phyloP scores from a whole-genome alignment of 2,888 invertebrate species.

The Leucophenga maculata region DNA sequence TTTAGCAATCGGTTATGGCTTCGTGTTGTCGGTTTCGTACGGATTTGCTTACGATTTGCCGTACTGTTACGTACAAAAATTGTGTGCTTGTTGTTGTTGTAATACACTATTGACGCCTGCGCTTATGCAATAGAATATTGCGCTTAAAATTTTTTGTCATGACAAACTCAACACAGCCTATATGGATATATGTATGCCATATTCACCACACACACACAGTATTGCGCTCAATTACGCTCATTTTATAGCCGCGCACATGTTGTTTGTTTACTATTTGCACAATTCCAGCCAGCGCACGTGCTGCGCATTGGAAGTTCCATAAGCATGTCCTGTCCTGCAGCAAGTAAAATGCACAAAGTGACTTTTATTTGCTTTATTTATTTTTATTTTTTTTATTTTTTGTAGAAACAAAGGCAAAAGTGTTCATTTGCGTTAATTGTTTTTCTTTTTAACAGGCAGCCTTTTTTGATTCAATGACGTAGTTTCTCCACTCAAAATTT shows the following conservation, averaged over 20 bases:
- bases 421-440: too few relatives aligned
- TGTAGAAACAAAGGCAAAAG: too few relatives aligned
- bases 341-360: too few relatives aligned
- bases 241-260: conserved; percentile 65
- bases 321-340: too few relatives aligned
- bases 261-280: conserved; percentile 16
- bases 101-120: conserved; percentile 49
- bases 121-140: conserved; percentile 33
- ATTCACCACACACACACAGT: neutral
- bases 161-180: too few relatives aligned
- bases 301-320: too few relatives aligned
- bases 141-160: too few relatives aligned
- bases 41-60: neutral
- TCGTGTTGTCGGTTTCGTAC: neutral
- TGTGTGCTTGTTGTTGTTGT: conserved; percentile 26
- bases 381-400: too few relatives aligned
- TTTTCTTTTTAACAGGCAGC: too few relatives aligned
- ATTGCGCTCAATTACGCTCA: conserved; percentile 53
- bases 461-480: too few relatives aligned
- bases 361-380: too few relatives aligned
- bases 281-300: neutral
- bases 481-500: too few relatives aligned
- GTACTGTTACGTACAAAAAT: neutral
- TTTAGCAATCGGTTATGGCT: neutral
- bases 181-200: neutral